Percentiles rank a stretch among this genome's conserved stretches.
Evolutionary conservation across 2,797 vertebrate species (phyloP).

Genomic region (Euphonia xanthogaster): DNA sequence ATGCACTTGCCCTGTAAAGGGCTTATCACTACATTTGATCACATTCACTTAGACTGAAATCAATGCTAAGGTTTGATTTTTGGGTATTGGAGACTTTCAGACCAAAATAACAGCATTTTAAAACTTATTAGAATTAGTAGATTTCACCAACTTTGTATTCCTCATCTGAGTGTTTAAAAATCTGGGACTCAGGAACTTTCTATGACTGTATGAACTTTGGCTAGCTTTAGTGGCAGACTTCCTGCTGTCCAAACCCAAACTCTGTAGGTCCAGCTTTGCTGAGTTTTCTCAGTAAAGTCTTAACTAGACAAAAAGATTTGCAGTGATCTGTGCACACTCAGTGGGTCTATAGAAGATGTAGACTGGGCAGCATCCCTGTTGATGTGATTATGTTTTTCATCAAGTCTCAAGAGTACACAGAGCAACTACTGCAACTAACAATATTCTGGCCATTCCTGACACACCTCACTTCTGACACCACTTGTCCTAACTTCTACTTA

Average conservation of each 20-base stretch:
- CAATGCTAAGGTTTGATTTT: neutral
- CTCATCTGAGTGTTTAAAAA: neutral
- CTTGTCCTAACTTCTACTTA: neutral
- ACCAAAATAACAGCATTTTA: neutral
- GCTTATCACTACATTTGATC: neutral
- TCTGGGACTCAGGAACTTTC: neutral
- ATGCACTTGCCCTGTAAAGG: neutral
- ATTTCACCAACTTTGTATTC: neutral
- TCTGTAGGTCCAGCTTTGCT: neutral
- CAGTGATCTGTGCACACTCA: accelerated
- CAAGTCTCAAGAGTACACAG: neutral
- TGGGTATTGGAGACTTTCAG: neutral
- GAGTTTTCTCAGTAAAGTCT: neutral
- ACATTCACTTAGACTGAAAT: neutral
- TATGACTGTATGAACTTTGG: neutral
- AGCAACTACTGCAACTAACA: neutral
- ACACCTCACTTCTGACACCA: neutral
- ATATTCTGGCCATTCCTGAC: neutral
- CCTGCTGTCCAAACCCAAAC: neutral
- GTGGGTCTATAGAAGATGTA: neutral
- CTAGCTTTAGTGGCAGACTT: neutral
- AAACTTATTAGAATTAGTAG: neutral
- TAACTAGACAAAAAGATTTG: neutral
- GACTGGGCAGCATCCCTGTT: neutral
- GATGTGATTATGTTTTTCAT: neutral